Evolutionary conservation across 2,797 vertebrate genomes (phyloP), one percentile per base, ranked within the genome.

Genomic region (Leucoraja ocellata): DNA sequence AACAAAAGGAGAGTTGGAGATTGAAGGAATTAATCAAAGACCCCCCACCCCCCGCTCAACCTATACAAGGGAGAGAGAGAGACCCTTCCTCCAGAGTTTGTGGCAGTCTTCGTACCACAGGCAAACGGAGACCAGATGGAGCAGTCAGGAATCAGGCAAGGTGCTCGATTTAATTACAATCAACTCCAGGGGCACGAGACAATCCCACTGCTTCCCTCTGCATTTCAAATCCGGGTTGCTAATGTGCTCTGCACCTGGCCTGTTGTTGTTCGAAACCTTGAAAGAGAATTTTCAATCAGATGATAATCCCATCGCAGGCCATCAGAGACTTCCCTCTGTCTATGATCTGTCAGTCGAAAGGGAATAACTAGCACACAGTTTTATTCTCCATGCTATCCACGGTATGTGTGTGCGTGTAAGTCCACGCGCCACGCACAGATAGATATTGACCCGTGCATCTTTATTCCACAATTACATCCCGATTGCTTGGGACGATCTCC

Each of bases 1-100:
- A 97, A 46, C 46, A 46, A 46, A 46, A 46, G 96, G 95, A 95
- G 96, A 97, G 96, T 96, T 96, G 97, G 96, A 97, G 96, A 96
- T 97, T 97, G 97, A 96, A 97, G 95, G 96, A 96, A 95, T 96
- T 97, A 97, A 97, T 97, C 96, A 97, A 96, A 95, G 96, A 95
- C 96, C 96, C 96, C 95, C 96, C 96, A 97, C 90, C 74, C 76
- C 46, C 46, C 46, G 2, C 46, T 46, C 46, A 46, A 46, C 46
- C 46, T 46, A 3, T 36, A 92, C 68, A 58, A 46, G 28, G 93
- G 93, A 80, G 63, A 46, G 46, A 46, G 46, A 2, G 46, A 46
- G 46, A 46, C 46, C 46, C 46, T 46, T 46, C 46, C 46, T 94
- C 95, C 95, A 95, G 96, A 96, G 95, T 95, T 95, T 96, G 95